Evolutionary conservation across 2,888 invertebrate genomes (phyloP), one percentile per base, ranked within the genome.

Genomic region (Anagyrus pseudococci): DNA sequence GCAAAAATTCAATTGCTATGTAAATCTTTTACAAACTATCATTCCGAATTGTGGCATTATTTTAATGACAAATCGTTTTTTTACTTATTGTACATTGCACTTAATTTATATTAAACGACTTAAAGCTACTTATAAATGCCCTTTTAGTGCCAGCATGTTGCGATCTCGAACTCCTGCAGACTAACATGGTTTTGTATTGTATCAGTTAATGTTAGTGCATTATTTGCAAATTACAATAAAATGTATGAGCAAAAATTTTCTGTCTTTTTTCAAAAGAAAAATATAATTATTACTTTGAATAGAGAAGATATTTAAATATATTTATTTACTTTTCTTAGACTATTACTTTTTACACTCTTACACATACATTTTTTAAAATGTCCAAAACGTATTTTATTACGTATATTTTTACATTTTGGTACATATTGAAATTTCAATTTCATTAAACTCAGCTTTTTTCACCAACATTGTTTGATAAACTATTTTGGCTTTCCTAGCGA

Each of bases 241-340:
- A 50, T 7, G 41, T 53, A 19, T n/a, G 23, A 64, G 53, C 43
- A 57, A 55, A 13, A 50, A 29, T 33, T 25, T 23, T 23, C 25
- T 26, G 25, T 47, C 10, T 40, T 46, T 47, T 47, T 46, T 46
- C 8, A 20, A 37, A 33, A 22, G 47, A 49, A 63, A 23, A 13
- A 57, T 13, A 26, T n/a, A 20, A 41, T 7, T 13, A 33, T 37
- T 47, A 56, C 47, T 46, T 58, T 10, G 54, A 33, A 4, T 58
- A 61, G 19, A 49, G 40, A 50, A 54, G 43, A 55, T 56, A 61
- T 20, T 60, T 56, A 58, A 65, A 62, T 55, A 61, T 8, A 61
- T 61, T 61, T 60, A 60, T 64, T 65, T 2, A 54, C 25, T 53
- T 64, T 55, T 50, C 50, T 62, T 50, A 65, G 47, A 17, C 53